A percentile compares a stretch with the other conserved stretches of the same genome.
These are phyloP conservation scores for Corythornis vintsioides DNA, from an alignment of 2,113 vertebrate species.

Conservation along the genomic window DNA sequence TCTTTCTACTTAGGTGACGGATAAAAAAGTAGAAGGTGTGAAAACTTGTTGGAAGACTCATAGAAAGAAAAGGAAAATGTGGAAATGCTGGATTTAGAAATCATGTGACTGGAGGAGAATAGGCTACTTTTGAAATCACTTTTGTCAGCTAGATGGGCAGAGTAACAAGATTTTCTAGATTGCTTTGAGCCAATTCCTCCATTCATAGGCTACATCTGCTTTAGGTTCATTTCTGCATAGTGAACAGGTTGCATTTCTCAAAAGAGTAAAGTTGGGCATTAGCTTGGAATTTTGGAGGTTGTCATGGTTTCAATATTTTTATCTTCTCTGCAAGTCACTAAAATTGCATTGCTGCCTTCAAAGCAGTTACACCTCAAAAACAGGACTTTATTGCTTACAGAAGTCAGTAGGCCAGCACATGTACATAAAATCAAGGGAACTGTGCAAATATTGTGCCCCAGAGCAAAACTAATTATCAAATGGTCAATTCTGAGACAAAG, in stretches of 20 bases:
- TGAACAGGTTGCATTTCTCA: background rate
- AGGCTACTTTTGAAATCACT: background rate
- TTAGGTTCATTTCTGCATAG: background rate
- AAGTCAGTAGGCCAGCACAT: background rate
- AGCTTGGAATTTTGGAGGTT: slow-evolving; percentile 42
- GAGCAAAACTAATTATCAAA: background rate
- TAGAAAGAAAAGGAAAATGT: background rate
- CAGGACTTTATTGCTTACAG: background rate
- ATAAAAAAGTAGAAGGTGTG: background rate
- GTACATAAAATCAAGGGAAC: rapidly evolving
- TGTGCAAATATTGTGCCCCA: background rate
- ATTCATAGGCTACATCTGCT: background rate
- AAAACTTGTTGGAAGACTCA: background rate
- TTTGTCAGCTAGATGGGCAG: background rate
- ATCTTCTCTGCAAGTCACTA: slow-evolving; percentile 28
- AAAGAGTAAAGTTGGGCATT: slow-evolving; percentile 17
- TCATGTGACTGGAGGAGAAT: background rate
- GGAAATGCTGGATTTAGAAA: background rate
- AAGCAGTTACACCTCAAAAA: background rate
- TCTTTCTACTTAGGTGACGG: background rate
- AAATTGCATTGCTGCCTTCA: background rate
- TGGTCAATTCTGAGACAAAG: background rate
- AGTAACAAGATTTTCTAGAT: background rate
- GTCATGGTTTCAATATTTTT: slow-evolving; percentile 54
- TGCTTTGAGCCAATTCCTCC: background rate